Evolutionary conservation across 2,888 invertebrate genomes (phyloP), one percentile per base, ranked within the genome.

Genomic region (Lycocerus yunnanus): DNA sequence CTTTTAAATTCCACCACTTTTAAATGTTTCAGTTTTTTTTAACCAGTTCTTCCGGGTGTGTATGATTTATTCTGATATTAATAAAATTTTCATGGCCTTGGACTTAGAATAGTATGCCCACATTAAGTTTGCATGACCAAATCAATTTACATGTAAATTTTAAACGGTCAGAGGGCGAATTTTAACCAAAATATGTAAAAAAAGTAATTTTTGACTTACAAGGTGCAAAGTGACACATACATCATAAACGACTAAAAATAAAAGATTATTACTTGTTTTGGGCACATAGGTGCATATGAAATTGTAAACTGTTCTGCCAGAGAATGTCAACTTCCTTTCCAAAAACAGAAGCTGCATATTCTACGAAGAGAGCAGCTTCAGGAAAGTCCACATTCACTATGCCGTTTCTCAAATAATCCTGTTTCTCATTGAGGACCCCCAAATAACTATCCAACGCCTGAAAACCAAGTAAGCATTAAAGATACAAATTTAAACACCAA

Each of bases 281-380:
- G 6, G 61, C 61, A 18, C 61, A 63, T n/a, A 63, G 20, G 13
- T 63, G 16, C 18, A 63, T 18, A 6, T 63, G 61, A 11, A 63
- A 63, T 13, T 63, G 18, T n/a, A 63, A 63, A 63, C 20, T 63
- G 16, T 63, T 20, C 13, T 63, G 18, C 61, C 61, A 63, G 3
- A 63, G 61, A n/a, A 63, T 63, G n/a, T 63, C 61, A n/a, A 63
- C 20, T 5, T 63, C 61, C 20, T 63, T 63, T 4, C 18, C 16
- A 10, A 63, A 20, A n/a, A 63, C 14, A 20, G 13, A 18, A 18
- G 91, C 91, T 15, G 93, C 92, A 83, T 92, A 92, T 87, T 95
- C 94, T 78, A 95, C 85, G 76, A 95, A 87, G 79, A 95, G 85
- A n/a, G 94, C 95, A 73, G 94, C 92, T 87, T 95, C 93, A 1